Percentiles rank a stretch among this genome's conserved stretches.
Evolutionary conservation across 2,797 vertebrate species (phyloP).

Genomic region (Antrozous pallidus): DNA sequence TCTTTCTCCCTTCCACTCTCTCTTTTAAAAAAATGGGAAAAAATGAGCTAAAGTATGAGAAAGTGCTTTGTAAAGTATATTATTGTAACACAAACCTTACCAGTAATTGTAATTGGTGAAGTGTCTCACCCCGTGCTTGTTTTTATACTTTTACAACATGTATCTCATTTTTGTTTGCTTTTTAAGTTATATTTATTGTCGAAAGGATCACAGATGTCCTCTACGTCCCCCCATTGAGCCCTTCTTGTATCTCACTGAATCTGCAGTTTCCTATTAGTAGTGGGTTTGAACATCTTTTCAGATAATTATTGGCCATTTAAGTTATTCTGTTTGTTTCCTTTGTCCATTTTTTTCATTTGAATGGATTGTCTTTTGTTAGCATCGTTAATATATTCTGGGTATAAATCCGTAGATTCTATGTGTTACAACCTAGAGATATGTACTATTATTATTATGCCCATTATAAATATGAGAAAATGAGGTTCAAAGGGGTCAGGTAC

Average conservation of each 20-base stretch:
- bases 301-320: neutral
- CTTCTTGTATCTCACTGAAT: neutral
- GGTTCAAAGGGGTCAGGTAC: neutral
- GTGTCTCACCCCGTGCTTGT: neutral
- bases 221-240: too few species aligned
- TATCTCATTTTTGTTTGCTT: neutral
- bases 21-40: neutral
- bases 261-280: neutral
- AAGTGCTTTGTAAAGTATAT: neutral
- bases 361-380: neutral
- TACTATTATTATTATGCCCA: neutral
- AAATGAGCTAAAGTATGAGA: neutral
- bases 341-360: neutral
- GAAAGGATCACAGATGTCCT: too few species aligned
- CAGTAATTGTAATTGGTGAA: neutral
- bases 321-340: slow-evolving; percentile 24
- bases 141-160: neutral
- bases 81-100: neutral
- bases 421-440: neutral
- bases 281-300: slow-evolving; percentile 3
- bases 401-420: neutral
- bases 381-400: neutral
- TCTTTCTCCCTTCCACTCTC: too few species aligned
- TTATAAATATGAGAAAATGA: neutral
- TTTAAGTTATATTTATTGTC: too few species aligned